These are phyloP conservation scores for Pardalotus punctatus DNA, from an alignment of 2,113 vertebrate species.

Conservation along the genomic window DNA sequence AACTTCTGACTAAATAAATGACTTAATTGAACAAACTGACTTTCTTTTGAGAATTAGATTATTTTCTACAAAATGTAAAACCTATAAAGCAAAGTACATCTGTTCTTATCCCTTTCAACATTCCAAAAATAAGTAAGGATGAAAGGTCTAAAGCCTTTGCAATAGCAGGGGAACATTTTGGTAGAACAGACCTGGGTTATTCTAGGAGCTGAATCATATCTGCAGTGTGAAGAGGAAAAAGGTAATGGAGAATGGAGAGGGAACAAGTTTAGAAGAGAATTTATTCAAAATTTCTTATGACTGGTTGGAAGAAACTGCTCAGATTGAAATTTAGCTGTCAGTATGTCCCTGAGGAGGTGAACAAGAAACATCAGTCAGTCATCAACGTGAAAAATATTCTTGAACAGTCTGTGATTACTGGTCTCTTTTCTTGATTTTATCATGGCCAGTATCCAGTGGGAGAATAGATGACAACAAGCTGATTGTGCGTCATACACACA, in stretches of 20 bases:
- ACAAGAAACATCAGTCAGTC: neutral
- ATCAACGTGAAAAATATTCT: neutral
- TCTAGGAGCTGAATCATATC: neutral
- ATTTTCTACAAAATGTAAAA: neutral
- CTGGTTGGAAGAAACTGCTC: neutral
- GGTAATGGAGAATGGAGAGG: neutral
- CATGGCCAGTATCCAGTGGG: neutral
- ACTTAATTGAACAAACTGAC: neutral
- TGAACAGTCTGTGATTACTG: neutral
- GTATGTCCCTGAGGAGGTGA: neutral
- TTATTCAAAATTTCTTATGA: neutral
- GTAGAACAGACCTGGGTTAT: neutral
- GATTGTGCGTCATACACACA: neutral
- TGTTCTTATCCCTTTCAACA: neutral
- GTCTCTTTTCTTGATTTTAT: neutral
- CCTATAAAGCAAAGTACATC: neutral
- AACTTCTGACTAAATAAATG: neutral
- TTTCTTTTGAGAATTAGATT: neutral
- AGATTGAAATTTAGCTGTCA: neutral
- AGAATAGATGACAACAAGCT: neutral
- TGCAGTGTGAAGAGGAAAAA: neutral
- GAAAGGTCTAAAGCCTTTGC: neutral
- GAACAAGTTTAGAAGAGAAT: neutral
- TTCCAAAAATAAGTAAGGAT: neutral
- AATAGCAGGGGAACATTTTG: neutral